Evolutionary conservation across 2,888 invertebrate species (phyloP).

Genomic region (Drosophila fungiperda): DNA sequence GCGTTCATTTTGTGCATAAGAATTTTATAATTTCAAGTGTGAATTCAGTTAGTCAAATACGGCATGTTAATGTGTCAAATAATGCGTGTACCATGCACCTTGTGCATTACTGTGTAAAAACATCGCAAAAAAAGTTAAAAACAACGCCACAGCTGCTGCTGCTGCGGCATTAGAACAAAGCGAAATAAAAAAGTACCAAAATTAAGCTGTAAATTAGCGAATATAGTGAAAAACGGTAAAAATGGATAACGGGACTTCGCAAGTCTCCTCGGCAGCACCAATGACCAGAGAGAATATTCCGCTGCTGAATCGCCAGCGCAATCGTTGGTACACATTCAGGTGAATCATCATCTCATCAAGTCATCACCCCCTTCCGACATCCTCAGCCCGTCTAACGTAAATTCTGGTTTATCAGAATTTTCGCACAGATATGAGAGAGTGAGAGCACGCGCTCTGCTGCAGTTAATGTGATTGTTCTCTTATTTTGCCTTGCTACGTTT

Average conservation of each 20-base stretch:
- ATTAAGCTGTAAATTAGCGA: conserved; percentile 13
- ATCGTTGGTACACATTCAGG: conserved; percentile 88
- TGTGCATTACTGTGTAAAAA: conserved; percentile 49
- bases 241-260: conserved; percentile 85
- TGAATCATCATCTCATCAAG: conserved; percentile 85
- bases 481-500: not conserved
- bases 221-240: conserved; percentile 19
- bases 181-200: conserved; percentile 17
- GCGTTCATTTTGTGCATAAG: conserved; percentile 59
- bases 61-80: conserved; percentile 28
- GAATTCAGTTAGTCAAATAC: conserved; percentile 6
- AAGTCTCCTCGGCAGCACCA: conserved; percentile 86
- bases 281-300: conserved; percentile 89
- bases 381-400: conserved; percentile 5
- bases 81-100: conserved; percentile 49
- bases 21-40: conserved; percentile 46
- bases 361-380: conserved; percentile 3
- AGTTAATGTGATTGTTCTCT: conserved; percentile 9
- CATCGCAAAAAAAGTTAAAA: conserved; percentile 32
- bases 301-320: conserved; percentile 88
- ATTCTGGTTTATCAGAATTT: conserved; percentile 46
- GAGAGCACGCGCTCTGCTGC: conserved; percentile 16
- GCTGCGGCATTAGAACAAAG: conserved; percentile 30
- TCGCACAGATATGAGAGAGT: conserved; percentile 14
- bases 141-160: conserved; percentile 30